Evolutionary conservation across 2,797 vertebrate species (phyloP), one percentile per base, ranked within the genome.

Genomic region (Merluccius polli): DNA sequence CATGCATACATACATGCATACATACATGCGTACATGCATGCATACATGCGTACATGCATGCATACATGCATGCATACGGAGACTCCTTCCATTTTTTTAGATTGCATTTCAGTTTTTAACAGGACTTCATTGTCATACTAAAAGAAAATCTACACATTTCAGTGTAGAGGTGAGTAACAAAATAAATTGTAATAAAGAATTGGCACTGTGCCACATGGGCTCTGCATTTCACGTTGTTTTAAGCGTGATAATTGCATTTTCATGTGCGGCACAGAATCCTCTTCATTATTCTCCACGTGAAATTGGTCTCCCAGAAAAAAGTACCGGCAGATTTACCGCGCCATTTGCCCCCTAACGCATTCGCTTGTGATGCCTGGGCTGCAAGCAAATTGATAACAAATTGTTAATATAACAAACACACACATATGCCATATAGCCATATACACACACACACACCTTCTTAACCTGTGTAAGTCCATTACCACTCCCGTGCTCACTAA

Each of bases 241-340:
- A 59, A 24, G 52, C 52, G 38, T 29, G n/a, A 81, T 41, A 30
- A 68, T 68, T 68, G 65, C 65, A 68, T 68, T 59, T 24, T 59
- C 52, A 59, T 24, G 21, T 24, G 52, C 52, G 52, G n/a, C 44
- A 18, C 12, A 59, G 52, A 59, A 24, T 59, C 52, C 52, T 59
- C 52, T 59, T 59, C 65, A 31, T 29, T 68, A 31, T 30, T 30
- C 12, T 31, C 13, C 10, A 30, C 27, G 27, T 30, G 65, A 31
- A 68, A 68, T 68, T 68, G 65, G 24, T 30, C 65, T 30, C 27
- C 65, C 29, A 16, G 65, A 31, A 68, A 68, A 11, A 68, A 68
- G 27, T 30, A 27, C 11, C 11, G 10, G 65, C 29, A 29, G 24
- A 68, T 68, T 68, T n/a, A n/a, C n/a, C n/a, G 13, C 12, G 65